Evolutionary conservation across 2,797 vertebrate genomes (phyloP).

Genomic region (Pteronotus mesoamericanus): DNA sequence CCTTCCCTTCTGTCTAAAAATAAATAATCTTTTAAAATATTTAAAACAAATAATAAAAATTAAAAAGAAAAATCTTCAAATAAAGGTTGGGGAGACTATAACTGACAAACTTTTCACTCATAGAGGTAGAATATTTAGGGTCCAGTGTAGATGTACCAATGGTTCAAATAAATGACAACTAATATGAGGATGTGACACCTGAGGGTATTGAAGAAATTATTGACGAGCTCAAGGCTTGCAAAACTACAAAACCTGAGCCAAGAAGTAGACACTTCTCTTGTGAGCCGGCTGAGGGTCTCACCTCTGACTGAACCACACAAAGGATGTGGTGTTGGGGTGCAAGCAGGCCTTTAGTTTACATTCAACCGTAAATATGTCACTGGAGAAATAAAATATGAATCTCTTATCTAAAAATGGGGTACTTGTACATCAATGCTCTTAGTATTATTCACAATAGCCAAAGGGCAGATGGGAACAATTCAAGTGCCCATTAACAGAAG

Average conservation of each 20-base stretch:
- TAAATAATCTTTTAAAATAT: no score
- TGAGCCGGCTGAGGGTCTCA: constrained; percentile 95
- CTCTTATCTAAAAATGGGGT: background rate
- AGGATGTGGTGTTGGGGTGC: constrained; percentile 95
- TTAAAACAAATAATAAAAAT: no score
- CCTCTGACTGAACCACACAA: constrained; percentile 93
- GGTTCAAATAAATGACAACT: constrained; percentile 99
- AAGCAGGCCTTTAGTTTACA: constrained; percentile 88
- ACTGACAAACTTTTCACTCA: constrained; percentile 95
- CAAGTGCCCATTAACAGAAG: background rate
- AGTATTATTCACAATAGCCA: background rate
- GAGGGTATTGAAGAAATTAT: constrained; percentile 95
- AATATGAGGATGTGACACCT: constrained; percentile 94
- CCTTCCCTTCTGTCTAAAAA: no score
- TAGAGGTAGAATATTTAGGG: constrained; percentile 96
- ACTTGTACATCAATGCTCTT: background rate
- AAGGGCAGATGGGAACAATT: background rate
- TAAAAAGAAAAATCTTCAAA: constrained; percentile 82
- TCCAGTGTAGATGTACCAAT: constrained; percentile 98
- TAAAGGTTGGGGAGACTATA: constrained; percentile 95
- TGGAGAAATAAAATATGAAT: constrained; percentile 59
- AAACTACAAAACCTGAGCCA: constrained; percentile 91
- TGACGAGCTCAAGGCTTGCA: constrained; percentile 93
- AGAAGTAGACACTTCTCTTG: constrained; percentile 95
- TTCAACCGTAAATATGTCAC: constrained; percentile 46